These are phyloP conservation scores for Panagrolaimus sp. DNA, from an alignment of 1,140 invertebrate genomes.

Conservation along the genomic window DNA sequence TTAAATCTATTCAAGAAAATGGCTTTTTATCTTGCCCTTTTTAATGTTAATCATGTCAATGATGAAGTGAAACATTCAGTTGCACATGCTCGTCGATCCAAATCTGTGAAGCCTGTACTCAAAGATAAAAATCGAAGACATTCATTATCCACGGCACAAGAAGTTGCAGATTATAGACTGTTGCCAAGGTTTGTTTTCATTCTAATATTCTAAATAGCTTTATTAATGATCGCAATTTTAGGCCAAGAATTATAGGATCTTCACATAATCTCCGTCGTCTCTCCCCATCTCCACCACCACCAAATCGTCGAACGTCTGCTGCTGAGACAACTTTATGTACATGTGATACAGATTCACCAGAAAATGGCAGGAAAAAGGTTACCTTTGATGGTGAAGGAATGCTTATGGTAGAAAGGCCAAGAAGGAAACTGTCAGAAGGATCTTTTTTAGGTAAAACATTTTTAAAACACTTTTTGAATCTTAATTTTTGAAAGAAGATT, in stretches of 20 bases:
- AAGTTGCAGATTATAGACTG: slow-evolving; percentile 4
- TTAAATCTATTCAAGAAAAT: not conserved
- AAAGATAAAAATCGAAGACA: not conserved
- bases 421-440: slow-evolving; percentile 2
- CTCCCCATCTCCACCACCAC: not conserved
- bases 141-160: not conserved
- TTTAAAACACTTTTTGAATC: too few species aligned
- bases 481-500: too few species aligned
- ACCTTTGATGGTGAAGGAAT: not conserved
- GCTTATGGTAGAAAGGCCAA: not conserved
- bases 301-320: not conserved
- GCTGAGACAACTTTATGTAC: not conserved
- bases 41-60: slow-evolving; percentile 26
- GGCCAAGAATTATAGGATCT: not conserved
- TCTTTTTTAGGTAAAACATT: slow-evolving; percentile 11
- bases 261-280: not conserved
- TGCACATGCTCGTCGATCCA: not conserved
- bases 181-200: not conserved
- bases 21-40: slow-evolving; percentile 27
- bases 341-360: not conserved
- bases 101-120: not conserved
- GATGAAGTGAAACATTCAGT: slow-evolving; percentile 10
- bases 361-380: slow-evolving; percentile 1
- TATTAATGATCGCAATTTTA: not conserved
- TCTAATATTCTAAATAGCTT: not conserved